Evolutionary conservation across 2,797 vertebrate species (phyloP).

Genomic region (Darevskia nairensis): DNA sequence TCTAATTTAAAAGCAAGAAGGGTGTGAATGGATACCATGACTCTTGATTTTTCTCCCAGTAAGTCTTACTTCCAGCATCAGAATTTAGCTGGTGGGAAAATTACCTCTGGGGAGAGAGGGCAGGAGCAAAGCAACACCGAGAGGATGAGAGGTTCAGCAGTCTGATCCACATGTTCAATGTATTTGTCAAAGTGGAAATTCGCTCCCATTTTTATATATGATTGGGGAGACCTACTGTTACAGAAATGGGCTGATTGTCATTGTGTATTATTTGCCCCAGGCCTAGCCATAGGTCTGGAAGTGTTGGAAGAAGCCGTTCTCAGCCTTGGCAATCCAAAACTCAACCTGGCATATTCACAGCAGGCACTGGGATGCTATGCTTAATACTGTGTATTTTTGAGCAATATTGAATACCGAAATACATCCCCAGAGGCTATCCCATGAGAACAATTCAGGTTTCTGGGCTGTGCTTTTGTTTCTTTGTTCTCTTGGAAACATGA

Average conservation of each 20-base stretch:
- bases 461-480: neutral
- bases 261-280: neutral
- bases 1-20: neutral
- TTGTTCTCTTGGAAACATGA: constrained; percentile 1
- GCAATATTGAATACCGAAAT: neutral
- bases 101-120: neutral
- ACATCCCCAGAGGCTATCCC: neutral
- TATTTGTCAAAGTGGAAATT: neutral
- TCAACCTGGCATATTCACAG: neutral
- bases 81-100: too few relatives aligned
- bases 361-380: neutral
- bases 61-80: neutral
- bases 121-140: too few relatives aligned
- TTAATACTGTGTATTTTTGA: neutral
- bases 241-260: neutral
- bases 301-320: neutral
- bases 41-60: neutral
- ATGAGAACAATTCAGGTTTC: neutral
- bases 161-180: neutral
- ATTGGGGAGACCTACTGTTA: neutral
- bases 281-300: neutral
- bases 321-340: neutral
- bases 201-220: neutral
- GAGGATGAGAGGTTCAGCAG: too few relatives aligned
- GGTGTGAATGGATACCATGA: neutral